These are phyloP conservation scores for Lanistes nyassanus DNA, from an alignment of 1,140 invertebrate species.

Conservation along the genomic window DNA sequence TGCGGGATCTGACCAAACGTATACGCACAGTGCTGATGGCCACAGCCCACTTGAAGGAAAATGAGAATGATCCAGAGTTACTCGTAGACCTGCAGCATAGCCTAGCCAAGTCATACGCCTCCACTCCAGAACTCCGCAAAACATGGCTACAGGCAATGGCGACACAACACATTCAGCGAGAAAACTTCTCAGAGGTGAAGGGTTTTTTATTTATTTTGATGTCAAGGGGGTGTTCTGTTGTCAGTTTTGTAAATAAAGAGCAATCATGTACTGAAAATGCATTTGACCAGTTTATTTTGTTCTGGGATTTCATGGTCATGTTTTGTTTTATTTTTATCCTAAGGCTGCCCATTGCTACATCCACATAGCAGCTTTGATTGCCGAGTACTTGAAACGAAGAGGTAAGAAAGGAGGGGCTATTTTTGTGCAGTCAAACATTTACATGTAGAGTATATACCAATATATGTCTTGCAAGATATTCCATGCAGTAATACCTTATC, in stretches of 20 bases:
- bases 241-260: background rate
- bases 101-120: conserved; percentile 92
- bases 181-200: conserved; percentile 81
- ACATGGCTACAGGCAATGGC: conserved; percentile 94
- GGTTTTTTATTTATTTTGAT: background rate
- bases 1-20: conserved; percentile 90
- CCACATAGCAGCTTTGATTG: conserved; percentile 91
- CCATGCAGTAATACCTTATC: too few relatives aligned
- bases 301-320: conserved; percentile 9
- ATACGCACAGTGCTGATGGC: conserved; percentile 94
- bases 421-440: too few relatives aligned
- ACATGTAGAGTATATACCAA: too few relatives aligned
- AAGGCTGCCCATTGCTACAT: conserved; percentile 77
- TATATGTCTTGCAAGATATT: too few relatives aligned
- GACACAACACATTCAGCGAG: conserved; percentile 78
- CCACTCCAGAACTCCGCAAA: conserved; percentile 89
- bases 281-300: background rate
- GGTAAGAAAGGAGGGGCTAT: conserved; percentile 70
- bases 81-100: conserved; percentile 92
- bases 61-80: conserved; percentile 89
- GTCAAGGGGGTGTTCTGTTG: background rate
- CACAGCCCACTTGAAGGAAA: conserved; percentile 89
- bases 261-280: background rate
- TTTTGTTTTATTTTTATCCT: conserved; percentile 29
- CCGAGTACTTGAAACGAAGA: conserved; percentile 88